Evolutionary conservation across 2,797 vertebrate species (phyloP).

Genomic region (Serranus cabrilla): DNA sequence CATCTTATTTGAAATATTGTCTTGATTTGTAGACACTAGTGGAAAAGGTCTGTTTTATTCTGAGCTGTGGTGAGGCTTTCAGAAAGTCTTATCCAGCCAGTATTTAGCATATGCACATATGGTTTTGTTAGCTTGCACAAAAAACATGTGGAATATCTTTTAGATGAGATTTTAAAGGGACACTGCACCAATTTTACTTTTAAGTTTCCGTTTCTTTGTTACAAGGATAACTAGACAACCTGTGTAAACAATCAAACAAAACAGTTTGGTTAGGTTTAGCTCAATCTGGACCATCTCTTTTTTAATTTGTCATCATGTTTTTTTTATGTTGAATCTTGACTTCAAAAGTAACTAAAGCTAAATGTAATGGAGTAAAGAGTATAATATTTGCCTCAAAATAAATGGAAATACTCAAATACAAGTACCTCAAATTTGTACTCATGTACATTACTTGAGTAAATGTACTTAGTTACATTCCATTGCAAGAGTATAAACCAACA

Average conservation of each 20-base stretch:
- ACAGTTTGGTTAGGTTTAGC: neutral
- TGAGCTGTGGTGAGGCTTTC: neutral
- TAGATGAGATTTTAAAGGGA: neutral
- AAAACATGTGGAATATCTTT: neutral
- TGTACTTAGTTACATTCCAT: neutral
- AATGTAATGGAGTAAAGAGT: no score
- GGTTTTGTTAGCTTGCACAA: conserved; percentile 2
- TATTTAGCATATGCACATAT: conserved; percentile 1
- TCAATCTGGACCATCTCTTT: neutral
- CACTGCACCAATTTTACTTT: neutral
- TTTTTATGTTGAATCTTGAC: no score
- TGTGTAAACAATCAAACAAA: neutral
- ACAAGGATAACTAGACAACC: neutral
- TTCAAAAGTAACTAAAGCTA: no score
- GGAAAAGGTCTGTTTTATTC: neutral
- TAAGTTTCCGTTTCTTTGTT: neutral
- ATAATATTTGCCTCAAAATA: no score
- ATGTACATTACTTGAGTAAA: no score
- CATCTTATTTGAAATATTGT: conserved; percentile 11
- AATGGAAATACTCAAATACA: no score
- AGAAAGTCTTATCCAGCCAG: conserved; percentile 11
- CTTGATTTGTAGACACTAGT: conserved; percentile 18
- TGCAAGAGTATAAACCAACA: neutral
- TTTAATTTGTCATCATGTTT: no score
- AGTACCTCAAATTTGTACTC: no score